Evolutionary conservation across 2,113 vertebrate genomes (phyloP).

Genomic region (Brienomyrus brachyistius): DNA sequence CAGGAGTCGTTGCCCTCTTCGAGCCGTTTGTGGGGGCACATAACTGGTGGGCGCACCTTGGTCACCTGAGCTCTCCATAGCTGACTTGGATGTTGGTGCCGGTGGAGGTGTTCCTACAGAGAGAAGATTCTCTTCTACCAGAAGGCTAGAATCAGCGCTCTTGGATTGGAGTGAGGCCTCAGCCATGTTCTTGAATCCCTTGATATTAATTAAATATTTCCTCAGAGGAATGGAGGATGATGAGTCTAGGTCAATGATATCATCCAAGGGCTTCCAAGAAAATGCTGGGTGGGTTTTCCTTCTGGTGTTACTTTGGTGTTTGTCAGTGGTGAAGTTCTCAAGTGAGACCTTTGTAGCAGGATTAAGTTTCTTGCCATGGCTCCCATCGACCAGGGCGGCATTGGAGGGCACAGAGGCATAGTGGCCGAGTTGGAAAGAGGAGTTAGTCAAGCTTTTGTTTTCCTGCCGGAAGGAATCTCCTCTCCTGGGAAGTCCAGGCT

Average conservation of each 20-base stretch:
- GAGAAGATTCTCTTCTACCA: conserved; percentile 35
- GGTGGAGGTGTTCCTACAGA: not conserved
- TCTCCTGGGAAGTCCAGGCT: not conserved
- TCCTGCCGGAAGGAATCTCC: conserved; percentile 22
- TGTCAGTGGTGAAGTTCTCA: conserved; percentile 45
- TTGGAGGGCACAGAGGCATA: not conserved
- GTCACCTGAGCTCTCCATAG: not conserved
- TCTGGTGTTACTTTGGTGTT: not conserved
- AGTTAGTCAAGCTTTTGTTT: conserved; percentile 14
- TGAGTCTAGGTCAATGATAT: conserved; percentile 25
- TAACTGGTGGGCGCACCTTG: not conserved
- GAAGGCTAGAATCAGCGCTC: conserved; percentile 17
- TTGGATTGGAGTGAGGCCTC: not conserved
- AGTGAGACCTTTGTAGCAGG: not conserved
- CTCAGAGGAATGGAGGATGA: conserved; percentile 8
- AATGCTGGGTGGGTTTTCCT: rapidly evolving
- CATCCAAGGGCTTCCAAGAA: conserved; percentile 11
- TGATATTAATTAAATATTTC: not conserved
- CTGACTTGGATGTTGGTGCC: not conserved
- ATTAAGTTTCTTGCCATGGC: conserved; percentile 32
- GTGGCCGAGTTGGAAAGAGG: not conserved
- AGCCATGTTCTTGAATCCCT: not conserved
- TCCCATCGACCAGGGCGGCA: conserved; percentile 17
- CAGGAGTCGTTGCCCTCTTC: not conserved
- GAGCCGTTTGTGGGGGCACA: not conserved